Base-by-base conservation (phyloP, 2,113 vertebrate genomes). In the Neofelis nebulosa region DNA sequence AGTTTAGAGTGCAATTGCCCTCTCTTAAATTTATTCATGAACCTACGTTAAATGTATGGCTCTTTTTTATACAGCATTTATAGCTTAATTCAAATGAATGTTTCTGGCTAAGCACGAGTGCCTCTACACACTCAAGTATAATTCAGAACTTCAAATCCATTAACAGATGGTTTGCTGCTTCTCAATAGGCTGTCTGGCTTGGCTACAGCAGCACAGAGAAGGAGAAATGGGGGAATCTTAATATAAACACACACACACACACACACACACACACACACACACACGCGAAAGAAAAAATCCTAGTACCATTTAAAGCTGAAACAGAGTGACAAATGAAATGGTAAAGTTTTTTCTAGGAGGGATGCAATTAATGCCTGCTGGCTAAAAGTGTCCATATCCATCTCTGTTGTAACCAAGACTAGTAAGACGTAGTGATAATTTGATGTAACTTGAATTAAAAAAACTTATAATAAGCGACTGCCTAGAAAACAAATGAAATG, bases 81-180 rank as follows among this genome's bases (percentile, higher is more conserved):
- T 98, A 98, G 98, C 98, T 99, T 99, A 99, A 99, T 99, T 99
- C 99, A 99, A 99, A 99, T 99, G 98, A 99, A 99, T 99, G 99
- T 99, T 99, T 99, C 99, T 99, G 99, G 99, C 99, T 99, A 99
- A 99, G 99, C 99, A 99, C 98, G 99, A 99, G 99, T 99, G 99
- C 99, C 98, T 99, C 99, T 98, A 98, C 98, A 99, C 98, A 99
- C 99, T 99, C 98, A 99, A 99, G 99, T 99, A 99, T 99, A 99
- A 99, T 99, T 99, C 99, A 99, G 99, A 99, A 99, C 99, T 99
- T 99, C 99, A 99, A 98, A 99, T 99, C 99, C 96, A 98, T 99
- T 99, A 99, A 99, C 99, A 99, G 99, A 99, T 99, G 99, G 99
- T 99, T 99, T 99, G 99, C 99, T 99, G 98, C 99, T 99, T 99